phyloP scores from a whole-genome alignment of 2,113 vertebrate species.

The Vidua chalybeata region DNA sequence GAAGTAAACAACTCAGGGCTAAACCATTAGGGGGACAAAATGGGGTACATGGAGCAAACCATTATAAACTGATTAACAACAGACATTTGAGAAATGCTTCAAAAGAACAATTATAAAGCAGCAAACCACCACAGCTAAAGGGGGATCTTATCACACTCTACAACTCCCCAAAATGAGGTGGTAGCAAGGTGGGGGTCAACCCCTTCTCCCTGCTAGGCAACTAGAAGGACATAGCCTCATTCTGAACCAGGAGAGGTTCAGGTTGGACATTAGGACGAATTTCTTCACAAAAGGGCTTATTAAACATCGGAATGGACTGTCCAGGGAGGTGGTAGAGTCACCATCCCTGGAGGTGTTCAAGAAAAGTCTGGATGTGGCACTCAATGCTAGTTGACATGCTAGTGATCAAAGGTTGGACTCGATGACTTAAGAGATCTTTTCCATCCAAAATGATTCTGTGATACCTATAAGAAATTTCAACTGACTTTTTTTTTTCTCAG shows the following conservation, averaged over 20 bases:
- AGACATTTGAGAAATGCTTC: no score
- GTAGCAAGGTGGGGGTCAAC: not conserved
- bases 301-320: not conserved
- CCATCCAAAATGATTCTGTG: not conserved
- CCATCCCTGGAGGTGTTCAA: not conserved
- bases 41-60: no score
- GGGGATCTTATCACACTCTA: not conserved
- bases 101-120: no score
- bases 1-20: no score
- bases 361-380: not conserved
- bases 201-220: not conserved
- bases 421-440: not conserved
- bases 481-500: not conserved
- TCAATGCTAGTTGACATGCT: not conserved
- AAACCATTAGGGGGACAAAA: no score
- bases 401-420: not conserved
- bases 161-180: not conserved
- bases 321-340: not conserved
- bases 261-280: not conserved
- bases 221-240: not conserved
- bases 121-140: not conserved
- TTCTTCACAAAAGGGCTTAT: not conserved
- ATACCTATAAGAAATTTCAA: not conserved
- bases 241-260: not conserved
- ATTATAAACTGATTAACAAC: no score